A percentile compares a stretch with the other conserved stretches of the same genome.
Evolutionary conservation across 2,113 vertebrate genomes (phyloP).

Genomic region (Mungos mungo): DNA sequence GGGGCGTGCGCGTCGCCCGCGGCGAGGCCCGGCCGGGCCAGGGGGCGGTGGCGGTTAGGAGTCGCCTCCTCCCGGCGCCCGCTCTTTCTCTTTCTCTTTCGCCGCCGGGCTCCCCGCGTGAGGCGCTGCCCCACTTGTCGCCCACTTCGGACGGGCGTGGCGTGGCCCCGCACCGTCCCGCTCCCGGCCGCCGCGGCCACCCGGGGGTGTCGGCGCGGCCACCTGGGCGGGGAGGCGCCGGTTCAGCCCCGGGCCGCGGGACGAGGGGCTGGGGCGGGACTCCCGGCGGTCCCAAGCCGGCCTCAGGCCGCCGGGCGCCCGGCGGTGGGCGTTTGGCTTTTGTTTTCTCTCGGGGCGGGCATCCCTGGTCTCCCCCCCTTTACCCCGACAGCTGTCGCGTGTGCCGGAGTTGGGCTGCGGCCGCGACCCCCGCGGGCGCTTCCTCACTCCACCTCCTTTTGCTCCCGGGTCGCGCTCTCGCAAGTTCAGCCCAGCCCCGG

Average conservation of each 20-base stretch:
- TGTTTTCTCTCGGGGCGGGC: neutral
- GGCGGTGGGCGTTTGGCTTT: neutral
- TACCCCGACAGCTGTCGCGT: neutral
- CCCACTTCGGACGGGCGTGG: conserved; percentile 13
- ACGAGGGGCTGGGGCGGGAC: neutral
- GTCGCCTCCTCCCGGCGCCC: neutral
- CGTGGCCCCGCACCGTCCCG: neutral
- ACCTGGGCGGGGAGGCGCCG: neutral
- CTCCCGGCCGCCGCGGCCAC: neutral
- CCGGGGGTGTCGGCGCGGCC: neutral
- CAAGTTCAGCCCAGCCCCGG: neutral
- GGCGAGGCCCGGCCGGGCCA: neutral
- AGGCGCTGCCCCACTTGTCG: neutral
- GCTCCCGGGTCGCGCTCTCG: neutral
- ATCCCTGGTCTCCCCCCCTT: neutral
- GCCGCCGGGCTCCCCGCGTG: neutral
- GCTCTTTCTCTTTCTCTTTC: neutral
- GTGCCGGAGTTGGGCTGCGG: neutral
- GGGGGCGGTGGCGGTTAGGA: neutral
- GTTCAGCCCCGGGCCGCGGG: neutral
- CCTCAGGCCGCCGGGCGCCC: too few relatives aligned
- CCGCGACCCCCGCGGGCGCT: neutral
- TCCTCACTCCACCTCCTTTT: neutral
- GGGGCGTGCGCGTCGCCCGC: neutral
- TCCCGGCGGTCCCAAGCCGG: neutral